These are phyloP conservation scores for Drosophila arawakana DNA, from an alignment of 1,140 invertebrate genomes.

Conservation along the genomic window DNA sequence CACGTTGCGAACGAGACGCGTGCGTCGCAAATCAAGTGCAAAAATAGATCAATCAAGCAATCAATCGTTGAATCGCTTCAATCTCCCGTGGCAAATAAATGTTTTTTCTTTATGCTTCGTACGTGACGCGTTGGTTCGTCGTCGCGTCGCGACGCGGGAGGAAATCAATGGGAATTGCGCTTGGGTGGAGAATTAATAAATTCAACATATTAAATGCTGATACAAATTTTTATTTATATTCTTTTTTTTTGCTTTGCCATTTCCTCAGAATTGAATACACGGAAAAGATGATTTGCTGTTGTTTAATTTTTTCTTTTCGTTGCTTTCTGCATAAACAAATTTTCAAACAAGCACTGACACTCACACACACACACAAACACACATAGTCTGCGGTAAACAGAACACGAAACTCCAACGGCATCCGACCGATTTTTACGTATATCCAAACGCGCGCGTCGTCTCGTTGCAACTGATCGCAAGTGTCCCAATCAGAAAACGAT, in stretches of 20 bases:
- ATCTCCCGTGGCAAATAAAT: conserved; percentile 62
- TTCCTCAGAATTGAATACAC: conserved; percentile 63
- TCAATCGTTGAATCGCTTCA: conserved; percentile 66
- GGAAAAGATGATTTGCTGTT: conserved; percentile 46
- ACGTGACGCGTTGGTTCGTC: conserved; percentile 28
- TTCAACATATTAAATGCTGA: conserved; percentile 63
- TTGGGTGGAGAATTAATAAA: conserved; percentile 54
- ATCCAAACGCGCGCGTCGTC: conserved; percentile 69
- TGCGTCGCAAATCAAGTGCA: conserved; percentile 83
- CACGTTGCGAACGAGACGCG: conserved; percentile 73
- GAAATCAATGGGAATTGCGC: conserved; percentile 59
- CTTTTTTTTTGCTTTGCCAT: conserved; percentile 15
- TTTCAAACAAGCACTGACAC: conserved; percentile 48
- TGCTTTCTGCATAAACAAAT: conserved; percentile 63
- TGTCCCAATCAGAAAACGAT: conserved; percentile 43
- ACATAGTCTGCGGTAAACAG: not conserved
- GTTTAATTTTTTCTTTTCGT: conserved; percentile 43
- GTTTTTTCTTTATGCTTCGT: conserved; percentile 28
- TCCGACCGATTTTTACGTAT: conserved; percentile 55
- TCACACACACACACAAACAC: conserved; percentile 32
- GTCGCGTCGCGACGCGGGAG: conserved; percentile 9
- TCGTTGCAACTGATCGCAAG: conserved; percentile 62
- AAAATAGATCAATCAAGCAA: conserved; percentile 83
- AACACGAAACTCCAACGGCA: conserved; percentile 20
- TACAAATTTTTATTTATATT: conserved; percentile 33